Conservation (phyloP, 2,113 vertebrate genomes). For the Proterorhinus semilunaris region DNA sequence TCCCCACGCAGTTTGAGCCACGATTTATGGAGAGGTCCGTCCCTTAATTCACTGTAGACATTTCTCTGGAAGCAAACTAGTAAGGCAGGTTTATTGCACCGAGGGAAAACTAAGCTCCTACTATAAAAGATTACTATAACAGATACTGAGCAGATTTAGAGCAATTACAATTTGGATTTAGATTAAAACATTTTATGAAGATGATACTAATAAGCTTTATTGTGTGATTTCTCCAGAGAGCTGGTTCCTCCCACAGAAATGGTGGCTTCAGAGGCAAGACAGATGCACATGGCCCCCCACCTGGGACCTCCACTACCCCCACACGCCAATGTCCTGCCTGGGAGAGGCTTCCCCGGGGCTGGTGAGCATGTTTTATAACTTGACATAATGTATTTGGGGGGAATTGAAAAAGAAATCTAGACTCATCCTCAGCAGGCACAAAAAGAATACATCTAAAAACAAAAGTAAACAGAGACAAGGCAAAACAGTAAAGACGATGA, state of each 20-base stretch:
- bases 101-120: no score
- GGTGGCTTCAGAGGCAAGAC: conserved; percentile 83
- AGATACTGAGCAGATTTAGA: no score
- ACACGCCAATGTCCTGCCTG: conserved; percentile 77
- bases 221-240: conserved; percentile 74
- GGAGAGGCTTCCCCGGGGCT: conserved; percentile 78
- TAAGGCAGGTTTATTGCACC: no score
- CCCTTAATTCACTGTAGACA: conserved; percentile 1
- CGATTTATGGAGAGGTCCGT: conserved; percentile 85
- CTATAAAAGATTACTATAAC: no score
- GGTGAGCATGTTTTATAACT: conserved; percentile 53
- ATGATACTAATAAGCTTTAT: background rate
- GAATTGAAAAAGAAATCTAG: no score
- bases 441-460: no score
- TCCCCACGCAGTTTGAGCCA: conserved; percentile 84
- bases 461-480: no score
- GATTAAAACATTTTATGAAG: no score
- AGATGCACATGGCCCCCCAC: conserved; percentile 83
- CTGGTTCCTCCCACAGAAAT: conserved; percentile 82
- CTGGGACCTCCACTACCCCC: conserved; percentile 78
- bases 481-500: no score
- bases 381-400: no score
- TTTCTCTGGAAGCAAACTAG: background rate
- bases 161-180: no score
- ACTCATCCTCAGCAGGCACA: no score